phyloP scores from a whole-genome alignment of 2,888 invertebrate species.

The Tiliacea citrago region DNA sequence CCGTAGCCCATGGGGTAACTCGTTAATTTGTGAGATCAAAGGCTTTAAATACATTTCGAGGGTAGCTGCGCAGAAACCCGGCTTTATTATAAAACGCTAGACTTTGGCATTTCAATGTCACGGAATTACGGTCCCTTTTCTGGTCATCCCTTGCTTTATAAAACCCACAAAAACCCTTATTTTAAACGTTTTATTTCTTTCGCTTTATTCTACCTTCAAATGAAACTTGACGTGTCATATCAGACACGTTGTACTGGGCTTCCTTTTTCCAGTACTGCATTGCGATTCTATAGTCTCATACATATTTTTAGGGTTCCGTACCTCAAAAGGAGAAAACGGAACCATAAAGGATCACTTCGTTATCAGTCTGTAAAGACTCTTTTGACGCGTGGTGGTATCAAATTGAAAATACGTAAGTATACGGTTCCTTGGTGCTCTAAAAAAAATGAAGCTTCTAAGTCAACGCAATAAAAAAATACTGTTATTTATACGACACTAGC shows the following conservation, averaged over 20 bases:
- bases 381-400: too few relatives aligned
- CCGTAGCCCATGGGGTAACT: background rate
- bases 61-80: constrained; percentile 30
- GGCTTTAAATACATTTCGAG: constrained; percentile 34
- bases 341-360: too few relatives aligned
- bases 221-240: constrained; percentile 15
- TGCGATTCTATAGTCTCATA: constrained; percentile 6
- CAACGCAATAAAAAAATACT: too few relatives aligned
- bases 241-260: constrained; percentile 23
- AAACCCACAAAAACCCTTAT: constrained; percentile 1
- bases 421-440: too few relatives aligned
- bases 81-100: constrained; percentile 27
- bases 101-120: constrained; percentile 48
- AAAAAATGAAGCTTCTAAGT: too few relatives aligned
- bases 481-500: too few relatives aligned
- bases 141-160: constrained; percentile 10
- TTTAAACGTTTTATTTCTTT: constrained; percentile 12
- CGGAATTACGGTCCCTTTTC: constrained; percentile 14
- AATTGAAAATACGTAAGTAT: too few relatives aligned
- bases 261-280: constrained; percentile 15
- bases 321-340: too few relatives aligned
- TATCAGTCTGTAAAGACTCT: too few relatives aligned
- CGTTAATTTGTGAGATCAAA: constrained; percentile 54
- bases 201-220: background rate
- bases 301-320: background rate